A percentile compares a stretch with the other conserved stretches of the same genome.
Conservation (phyloP, 1,140 invertebrate species). For the Drosophila sp. region DNA sequence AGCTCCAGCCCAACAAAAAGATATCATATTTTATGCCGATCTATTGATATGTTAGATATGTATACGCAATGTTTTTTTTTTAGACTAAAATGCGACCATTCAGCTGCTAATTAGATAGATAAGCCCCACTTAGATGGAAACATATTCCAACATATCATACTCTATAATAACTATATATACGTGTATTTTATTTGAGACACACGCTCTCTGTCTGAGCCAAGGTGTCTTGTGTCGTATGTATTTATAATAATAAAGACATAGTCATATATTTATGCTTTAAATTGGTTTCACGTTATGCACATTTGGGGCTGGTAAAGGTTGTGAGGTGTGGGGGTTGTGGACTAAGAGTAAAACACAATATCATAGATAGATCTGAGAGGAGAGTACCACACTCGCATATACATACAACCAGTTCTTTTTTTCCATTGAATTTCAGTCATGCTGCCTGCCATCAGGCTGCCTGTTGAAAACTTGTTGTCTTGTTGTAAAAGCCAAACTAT, state of each 20-base stretch:
- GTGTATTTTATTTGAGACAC: conserved; percentile 44
- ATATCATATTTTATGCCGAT: conserved; percentile 68
- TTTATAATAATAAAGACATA: conserved; percentile 80
- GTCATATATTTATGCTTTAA: conserved; percentile 73
- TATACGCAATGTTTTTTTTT: conserved; percentile 58
- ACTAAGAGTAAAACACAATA: conserved; percentile 23
- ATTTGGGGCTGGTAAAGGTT: too few relatives aligned
- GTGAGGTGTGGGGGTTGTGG: background rate
- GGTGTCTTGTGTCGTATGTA: conserved; percentile 47
- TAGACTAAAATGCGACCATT: conserved; percentile 61
- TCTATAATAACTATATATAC: conserved; percentile 22
- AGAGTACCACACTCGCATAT: conserved; percentile 23
- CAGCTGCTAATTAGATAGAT: conserved; percentile 77
- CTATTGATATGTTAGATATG: conserved; percentile 11
- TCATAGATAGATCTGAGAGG: conserved; percentile 21
- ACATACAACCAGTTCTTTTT: conserved; percentile 63
- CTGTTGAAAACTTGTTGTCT: conserved; percentile 66
- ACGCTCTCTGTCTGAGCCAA: conserved; percentile 20
- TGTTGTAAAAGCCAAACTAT: conserved; percentile 75
- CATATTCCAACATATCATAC: conserved; percentile 15
- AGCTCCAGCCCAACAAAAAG: conserved; percentile 57
- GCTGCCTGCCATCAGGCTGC: background rate
- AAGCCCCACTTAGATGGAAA: conserved; percentile 39
- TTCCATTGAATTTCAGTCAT: conserved; percentile 51
- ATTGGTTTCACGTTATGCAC: conserved; percentile 73